Evolutionary conservation across 2,888 invertebrate species (phyloP).

Genomic region (Eupithecia subumbrata): DNA sequence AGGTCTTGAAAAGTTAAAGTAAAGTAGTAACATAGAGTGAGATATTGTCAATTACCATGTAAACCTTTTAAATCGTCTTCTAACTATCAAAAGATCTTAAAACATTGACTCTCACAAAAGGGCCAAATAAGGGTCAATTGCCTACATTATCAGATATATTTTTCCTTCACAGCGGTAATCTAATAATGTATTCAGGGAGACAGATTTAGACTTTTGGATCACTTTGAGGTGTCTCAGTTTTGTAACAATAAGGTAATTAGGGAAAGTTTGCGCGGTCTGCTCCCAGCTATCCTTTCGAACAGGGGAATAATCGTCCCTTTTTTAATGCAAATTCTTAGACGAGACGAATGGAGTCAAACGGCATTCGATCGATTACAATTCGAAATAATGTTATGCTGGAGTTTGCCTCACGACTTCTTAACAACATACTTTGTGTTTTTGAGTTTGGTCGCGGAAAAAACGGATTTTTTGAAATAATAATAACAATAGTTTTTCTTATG

Average conservation of each 20-base stretch:
- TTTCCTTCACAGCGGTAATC: conserved; percentile 50
- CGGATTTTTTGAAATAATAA: not conserved
- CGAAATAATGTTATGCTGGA: conserved; percentile 70
- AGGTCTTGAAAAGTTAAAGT: no score
- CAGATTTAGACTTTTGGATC: conserved; percentile 56
- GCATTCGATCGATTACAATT: conserved; percentile 64
- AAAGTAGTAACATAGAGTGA: not conserved
- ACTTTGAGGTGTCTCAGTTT: conserved; percentile 59
- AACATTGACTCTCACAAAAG: conserved; percentile 28
- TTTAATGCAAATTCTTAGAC: conserved; percentile 75
- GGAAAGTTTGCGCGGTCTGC: conserved; percentile 58
- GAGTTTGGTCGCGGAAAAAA: conserved; percentile 39
- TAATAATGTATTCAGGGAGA: conserved; percentile 49
- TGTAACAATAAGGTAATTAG: conserved; percentile 66
- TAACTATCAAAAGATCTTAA: conserved; percentile 25
- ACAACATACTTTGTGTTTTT: conserved; percentile 58
- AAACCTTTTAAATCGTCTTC: conserved; percentile 18
- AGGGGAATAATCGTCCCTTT: conserved; percentile 75
- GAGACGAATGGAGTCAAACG: conserved; percentile 61
- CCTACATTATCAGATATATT: conserved; percentile 47
- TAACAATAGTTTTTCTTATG: no score
- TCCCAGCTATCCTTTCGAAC: conserved; percentile 70
- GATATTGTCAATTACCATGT: not conserved
- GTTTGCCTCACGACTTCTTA: conserved; percentile 59
- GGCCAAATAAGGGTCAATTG: conserved; percentile 35